These are phyloP conservation scores for Torymus auratus DNA, from an alignment of 2,888 invertebrate genomes.

Conservation along the genomic window DNA sequence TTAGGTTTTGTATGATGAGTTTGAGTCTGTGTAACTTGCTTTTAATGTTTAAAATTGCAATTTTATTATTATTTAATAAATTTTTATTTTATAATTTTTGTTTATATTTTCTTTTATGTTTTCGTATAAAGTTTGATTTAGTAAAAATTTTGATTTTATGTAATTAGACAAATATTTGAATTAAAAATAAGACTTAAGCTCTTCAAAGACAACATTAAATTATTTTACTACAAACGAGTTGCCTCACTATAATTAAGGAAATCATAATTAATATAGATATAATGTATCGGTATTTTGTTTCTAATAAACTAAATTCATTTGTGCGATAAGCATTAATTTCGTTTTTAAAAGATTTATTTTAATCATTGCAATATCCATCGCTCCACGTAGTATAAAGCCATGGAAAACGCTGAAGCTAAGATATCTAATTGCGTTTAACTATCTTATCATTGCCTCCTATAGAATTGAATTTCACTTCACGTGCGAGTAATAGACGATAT, in stretches of 20 bases:
- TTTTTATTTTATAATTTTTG: slow-evolving; percentile 18
- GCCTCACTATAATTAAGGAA: background rate
- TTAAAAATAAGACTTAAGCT: slow-evolving; percentile 41
- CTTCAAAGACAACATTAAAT: slow-evolving; percentile 18
- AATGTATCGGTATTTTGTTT: background rate
- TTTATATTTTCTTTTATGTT: slow-evolving; percentile 11
- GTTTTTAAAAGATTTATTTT: slow-evolving; percentile 24
- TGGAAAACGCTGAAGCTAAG: slow-evolving; percentile 17
- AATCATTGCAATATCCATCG: slow-evolving; percentile 25
- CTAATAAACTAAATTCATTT: background rate
- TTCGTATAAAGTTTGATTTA: slow-evolving; percentile 1
- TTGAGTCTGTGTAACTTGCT: slow-evolving; percentile 55
- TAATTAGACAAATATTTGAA: slow-evolving; percentile 15
- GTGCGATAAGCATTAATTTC: background rate
- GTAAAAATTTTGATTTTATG: slow-evolving; percentile 8
- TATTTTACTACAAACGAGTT: slow-evolving; percentile 2
- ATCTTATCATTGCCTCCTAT: slow-evolving; percentile 11
- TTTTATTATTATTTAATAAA: slow-evolving; percentile 3
- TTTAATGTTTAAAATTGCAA: slow-evolving; percentile 45
- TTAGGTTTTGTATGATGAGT: slow-evolving; percentile 55
- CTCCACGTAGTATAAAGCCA: slow-evolving; percentile 4
- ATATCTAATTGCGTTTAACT: slow-evolving; percentile 22
- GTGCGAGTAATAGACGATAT: slow-evolving; percentile 30
- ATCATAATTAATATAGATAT: background rate
- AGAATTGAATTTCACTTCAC: slow-evolving; percentile 47